Evolutionary conservation across 2,888 invertebrate species (phyloP).

Genomic region (Halocaridina rubra): DNA sequence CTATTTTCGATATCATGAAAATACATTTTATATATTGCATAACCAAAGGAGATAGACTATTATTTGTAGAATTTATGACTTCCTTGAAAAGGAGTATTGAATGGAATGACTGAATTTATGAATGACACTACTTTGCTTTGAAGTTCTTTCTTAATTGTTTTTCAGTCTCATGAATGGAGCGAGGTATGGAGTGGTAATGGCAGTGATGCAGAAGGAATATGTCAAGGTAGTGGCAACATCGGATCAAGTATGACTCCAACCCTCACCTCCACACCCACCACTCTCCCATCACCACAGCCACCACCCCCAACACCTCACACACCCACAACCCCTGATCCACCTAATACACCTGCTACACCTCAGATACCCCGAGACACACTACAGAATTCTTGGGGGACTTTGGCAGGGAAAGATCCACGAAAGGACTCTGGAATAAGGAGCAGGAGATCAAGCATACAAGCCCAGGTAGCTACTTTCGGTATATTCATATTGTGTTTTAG

Average conservation of each 20-base stretch:
- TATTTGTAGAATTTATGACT: too few relatives aligned
- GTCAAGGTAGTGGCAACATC: conserved; percentile 25
- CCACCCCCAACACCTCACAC: background rate
- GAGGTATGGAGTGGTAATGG: conserved; percentile 29
- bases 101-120: too few relatives aligned
- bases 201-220: conserved; percentile 4
- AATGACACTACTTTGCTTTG: background rate
- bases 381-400: conserved; percentile 79
- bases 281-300: background rate
- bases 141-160: background rate
- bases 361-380: conserved; percentile 66
- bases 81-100: too few relatives aligned
- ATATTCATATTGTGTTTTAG: background rate
- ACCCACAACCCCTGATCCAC: background rate
- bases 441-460: conserved; percentile 85
- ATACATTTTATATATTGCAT: too few relatives aligned
- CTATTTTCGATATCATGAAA: too few relatives aligned
- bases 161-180: conserved; percentile 37
- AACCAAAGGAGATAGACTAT: too few relatives aligned
- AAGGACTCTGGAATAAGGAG: conserved; percentile 90
- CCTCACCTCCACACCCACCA: conserved; percentile 35
- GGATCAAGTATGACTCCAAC: conserved; percentile 29
- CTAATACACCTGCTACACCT: conserved; percentile 65
- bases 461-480: conserved; percentile 74
- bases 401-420: conserved; percentile 81